Percentiles rank a stretch among this genome's conserved stretches.
phyloP scores from a whole-genome alignment of 2,113 vertebrate species.

The Rousettus leschenaultii region DNA sequence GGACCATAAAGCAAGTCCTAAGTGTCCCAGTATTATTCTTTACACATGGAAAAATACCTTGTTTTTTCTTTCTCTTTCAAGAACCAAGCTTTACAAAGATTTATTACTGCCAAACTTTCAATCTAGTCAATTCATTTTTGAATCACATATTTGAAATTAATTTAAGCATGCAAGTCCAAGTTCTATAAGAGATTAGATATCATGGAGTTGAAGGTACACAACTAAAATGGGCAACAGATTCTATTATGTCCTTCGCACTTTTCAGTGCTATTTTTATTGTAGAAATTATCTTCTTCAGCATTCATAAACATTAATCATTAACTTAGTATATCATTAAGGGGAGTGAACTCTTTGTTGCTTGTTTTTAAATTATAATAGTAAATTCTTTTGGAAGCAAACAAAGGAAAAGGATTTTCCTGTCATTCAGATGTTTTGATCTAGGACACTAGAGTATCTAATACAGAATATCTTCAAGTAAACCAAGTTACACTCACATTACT shows the following conservation, averaged over 20 bases:
- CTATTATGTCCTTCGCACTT: neutral
- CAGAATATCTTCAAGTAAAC: slow-evolving; percentile 1
- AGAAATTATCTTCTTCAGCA: neutral
- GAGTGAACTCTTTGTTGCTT: neutral
- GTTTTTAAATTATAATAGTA: neutral
- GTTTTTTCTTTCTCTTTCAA: neutral
- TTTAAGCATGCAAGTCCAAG: neutral
- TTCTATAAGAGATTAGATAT: neutral
- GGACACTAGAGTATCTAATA: neutral
- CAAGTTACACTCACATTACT: neutral
- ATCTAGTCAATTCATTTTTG: neutral
- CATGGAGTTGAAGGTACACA: neutral
- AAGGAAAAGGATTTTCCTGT: neutral
- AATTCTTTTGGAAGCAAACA: neutral
- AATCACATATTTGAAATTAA: neutral
- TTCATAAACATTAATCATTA: slow-evolving; percentile 29
- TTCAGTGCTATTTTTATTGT: neutral
- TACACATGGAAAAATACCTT: neutral
- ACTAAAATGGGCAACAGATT: neutral
- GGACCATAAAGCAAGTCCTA: neutral
- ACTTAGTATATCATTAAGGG: neutral
- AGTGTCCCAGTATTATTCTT: neutral
- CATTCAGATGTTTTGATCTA: neutral
- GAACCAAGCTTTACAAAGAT: neutral
- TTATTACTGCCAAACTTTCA: neutral